Evolutionary conservation across 2,797 vertebrate species (phyloP), one percentile per base, ranked within the genome.

Genomic region (Alca torda): DNA sequence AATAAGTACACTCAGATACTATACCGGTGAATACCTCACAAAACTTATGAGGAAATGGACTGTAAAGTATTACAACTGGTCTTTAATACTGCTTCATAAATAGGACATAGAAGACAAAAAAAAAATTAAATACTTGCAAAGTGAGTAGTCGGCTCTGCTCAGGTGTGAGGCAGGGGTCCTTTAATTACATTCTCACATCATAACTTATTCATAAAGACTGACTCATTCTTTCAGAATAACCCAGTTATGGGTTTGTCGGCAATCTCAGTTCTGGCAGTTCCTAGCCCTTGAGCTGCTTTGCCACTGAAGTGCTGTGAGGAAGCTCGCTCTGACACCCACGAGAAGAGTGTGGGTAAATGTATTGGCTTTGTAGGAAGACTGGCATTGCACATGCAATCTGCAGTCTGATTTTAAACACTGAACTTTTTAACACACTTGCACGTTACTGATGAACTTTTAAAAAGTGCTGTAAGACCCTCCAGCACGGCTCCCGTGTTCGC

Each of bases 141-240:
- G 35, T 84, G 85, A 95, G 73, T 84, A 73, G 79, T 31, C 3
- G 3, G 48, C 64, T 91, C 6, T 12, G 43, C 24, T 46, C 37
- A 60, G 77, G 87, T 76, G 15, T 41, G 84, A 73, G 65, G 89
- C 76, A 88, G 95, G 91, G 95, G 93, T 94, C 91, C 95, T 94
- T 69, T 93, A 96, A 95, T 95, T 93, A 96, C 16, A 14, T 78
- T 50, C 65, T 75, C 77, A 23, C 83, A 80, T 87, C 57, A 39
- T 59, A 78, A 83, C 57, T 92, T 54, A 81, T 72, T 86, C 65
- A 63, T 50, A 26, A 60, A 68, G 76, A 35, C 46, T 61, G 96
- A 89, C 45, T 95, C 84, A 78, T 21, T 75, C 33, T 64, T 50
- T 48, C 69, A 78, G 90, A 78, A 75, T 33, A 78, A 46, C 61